Evolutionary conservation across 2,113 vertebrate species (phyloP).

Genomic region (Orthonyx spaldingii): DNA sequence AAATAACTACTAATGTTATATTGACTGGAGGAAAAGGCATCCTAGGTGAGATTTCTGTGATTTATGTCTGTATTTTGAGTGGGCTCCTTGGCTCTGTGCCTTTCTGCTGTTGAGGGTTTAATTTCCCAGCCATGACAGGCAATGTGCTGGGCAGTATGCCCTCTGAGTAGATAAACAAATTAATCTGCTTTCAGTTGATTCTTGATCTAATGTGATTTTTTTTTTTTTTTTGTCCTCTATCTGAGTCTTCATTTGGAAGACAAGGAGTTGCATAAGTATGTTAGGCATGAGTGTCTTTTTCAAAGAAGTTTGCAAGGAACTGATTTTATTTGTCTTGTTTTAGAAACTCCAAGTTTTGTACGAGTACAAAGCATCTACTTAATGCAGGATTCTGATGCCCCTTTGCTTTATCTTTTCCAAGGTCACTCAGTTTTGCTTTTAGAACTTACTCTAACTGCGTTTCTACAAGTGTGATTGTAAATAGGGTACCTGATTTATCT

Average conservation of each 20-base stretch:
- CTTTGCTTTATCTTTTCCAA: background rate
- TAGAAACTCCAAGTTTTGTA: background rate
- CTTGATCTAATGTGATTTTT: background rate
- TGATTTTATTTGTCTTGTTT: background rate
- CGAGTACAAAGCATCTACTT: background rate
- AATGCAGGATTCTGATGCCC: background rate
- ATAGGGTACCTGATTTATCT: background rate
- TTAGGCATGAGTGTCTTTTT: background rate
- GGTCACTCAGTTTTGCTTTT: background rate
- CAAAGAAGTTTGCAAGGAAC: background rate
- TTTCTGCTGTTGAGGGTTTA: background rate
- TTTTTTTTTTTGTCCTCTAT: background rate
- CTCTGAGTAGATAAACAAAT: background rate
- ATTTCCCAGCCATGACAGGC: background rate
- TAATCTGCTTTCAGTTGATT: background rate
- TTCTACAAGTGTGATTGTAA: background rate
- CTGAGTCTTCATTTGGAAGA: background rate
- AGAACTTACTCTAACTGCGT: background rate
- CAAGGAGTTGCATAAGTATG: background rate
- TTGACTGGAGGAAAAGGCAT: background rate
- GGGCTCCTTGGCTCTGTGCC: background rate
- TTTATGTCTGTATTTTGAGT: background rate
- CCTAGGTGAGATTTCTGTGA: background rate
- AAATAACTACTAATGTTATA: background rate
- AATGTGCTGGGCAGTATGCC: background rate